These are phyloP conservation scores for Drosophila yakuba DNA, from an alignment of 1,140 invertebrate species.

Conservation along the genomic window DNA sequence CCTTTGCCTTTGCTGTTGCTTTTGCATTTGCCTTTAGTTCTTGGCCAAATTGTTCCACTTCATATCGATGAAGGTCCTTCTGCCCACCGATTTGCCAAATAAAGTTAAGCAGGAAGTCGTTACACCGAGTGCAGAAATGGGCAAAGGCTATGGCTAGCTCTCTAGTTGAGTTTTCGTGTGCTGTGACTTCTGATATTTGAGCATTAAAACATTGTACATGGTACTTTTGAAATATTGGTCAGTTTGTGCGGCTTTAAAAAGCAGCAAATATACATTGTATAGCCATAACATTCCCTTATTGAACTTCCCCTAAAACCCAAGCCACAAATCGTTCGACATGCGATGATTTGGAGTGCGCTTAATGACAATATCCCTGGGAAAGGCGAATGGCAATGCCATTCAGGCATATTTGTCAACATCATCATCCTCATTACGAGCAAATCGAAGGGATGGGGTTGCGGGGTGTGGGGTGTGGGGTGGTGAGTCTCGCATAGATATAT, in stretches of 20 bases:
- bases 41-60: constrained; percentile 49
- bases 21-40: constrained; percentile 38
- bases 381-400: constrained; percentile 11
- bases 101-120: constrained; percentile 80
- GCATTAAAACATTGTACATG: too few species aligned
- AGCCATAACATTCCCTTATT: not conserved
- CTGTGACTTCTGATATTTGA: not conserved
- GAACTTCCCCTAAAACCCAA: not conserved
- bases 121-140: constrained; percentile 50
- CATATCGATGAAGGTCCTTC: constrained; percentile 62
- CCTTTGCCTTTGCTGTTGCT: constrained; percentile 23
- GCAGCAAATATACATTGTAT: too few species aligned
- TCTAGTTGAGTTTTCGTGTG: not conserved
- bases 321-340: not conserved
- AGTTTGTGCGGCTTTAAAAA: too few species aligned
- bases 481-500: constrained; percentile 68
- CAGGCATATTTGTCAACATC: constrained; percentile 80
- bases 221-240: too few species aligned
- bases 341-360: constrained; percentile 6
- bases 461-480: too few species aligned
- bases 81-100: constrained; percentile 4
- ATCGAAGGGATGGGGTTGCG: not conserved
- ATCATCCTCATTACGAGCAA: constrained; percentile 46
- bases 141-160: not conserved
- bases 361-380: constrained; percentile 31